Evolutionary conservation across 1,140 invertebrate species (phyloP), one percentile per base, ranked within the genome.

Genomic region (Panonychus citri): DNA sequence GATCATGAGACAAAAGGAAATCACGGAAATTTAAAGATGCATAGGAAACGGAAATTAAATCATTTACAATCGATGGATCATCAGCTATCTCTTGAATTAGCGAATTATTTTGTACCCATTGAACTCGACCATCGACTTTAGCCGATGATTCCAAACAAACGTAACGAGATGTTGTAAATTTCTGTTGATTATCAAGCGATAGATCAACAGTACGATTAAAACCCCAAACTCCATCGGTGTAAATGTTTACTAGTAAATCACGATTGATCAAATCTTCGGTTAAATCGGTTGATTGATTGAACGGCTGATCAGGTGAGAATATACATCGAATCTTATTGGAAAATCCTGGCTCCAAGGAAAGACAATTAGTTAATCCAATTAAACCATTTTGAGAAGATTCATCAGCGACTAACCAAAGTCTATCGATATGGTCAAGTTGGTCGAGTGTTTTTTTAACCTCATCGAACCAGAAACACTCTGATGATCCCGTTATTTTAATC

Each of bases 11-110:
- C 61, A 97, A 72, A 91, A 97, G 96, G 37, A 97, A 81, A 68
- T 97, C 91, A 57, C 89, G 78, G 80, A 96, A 96, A 70, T 97
- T 96, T 3, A 97, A 75, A 26, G 91, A 82, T 3, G 90, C 81
- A 70, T 89, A 95, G 66, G 90, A 84, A 30, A 62, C 48, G 28
- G 48, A 26, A 37, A 59, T 42, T 25, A 61, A 12, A 37, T 74
- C 65, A 57, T 69, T 39, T 5, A 19, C 28, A 1, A 30, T 1
- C 30, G 24, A 26, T 37, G 56, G 25, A 56, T 15, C 24, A 57
- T 87, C 73, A 2, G 80, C 62, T 46, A 66, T 66, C n/a, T 21
- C 19, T 21, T 15, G 21, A n/a, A 19, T 8, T 4, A 37, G 10
- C 4, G 24, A 3, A 24, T 34, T 80, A 54, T 82, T 71, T 0